phyloP scores from a whole-genome alignment of 2,113 vertebrate genomes.

The Ophiodon elongatus region DNA sequence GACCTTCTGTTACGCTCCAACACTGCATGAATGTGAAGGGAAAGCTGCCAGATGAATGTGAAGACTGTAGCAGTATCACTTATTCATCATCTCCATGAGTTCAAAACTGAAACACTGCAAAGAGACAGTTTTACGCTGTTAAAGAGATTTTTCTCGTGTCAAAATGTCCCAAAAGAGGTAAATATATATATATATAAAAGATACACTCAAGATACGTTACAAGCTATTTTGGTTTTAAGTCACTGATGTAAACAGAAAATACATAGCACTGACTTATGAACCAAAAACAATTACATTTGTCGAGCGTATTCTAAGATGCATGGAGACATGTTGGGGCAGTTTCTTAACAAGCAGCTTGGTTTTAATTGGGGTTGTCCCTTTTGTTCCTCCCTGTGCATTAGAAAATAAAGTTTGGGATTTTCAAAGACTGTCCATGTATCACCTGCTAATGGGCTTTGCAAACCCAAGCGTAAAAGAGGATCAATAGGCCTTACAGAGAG shows the following conservation, averaged over 20 bases:
- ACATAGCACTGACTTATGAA: no score
- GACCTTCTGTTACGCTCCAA: neutral
- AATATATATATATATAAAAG: no score
- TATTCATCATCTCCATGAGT: neutral
- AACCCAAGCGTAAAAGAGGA: slow-evolving; percentile 34
- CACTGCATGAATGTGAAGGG: neutral
- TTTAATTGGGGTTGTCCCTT: slow-evolving; percentile 13
- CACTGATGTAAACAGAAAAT: neutral
- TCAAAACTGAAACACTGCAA: neutral
- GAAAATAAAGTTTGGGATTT: neutral
- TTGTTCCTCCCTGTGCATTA: slow-evolving; percentile 3
- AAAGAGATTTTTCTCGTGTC: neutral
- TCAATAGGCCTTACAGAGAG: slow-evolving; percentile 31
- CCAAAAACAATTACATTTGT: neutral
- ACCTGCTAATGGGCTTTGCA: slow-evolving; percentile 41
- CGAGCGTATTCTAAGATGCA: slow-evolving; percentile 1
- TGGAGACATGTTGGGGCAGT: neutral
- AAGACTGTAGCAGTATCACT: neutral
- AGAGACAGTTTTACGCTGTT: neutral
- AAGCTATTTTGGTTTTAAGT: neutral
- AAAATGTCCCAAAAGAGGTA: neutral
- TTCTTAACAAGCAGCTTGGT: neutral
- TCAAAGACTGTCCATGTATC: slow-evolving; percentile 21
- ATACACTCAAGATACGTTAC: no score
- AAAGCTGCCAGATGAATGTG: neutral